Evolutionary conservation across 1,140 invertebrate species (phyloP).

Genomic region (Holotrichia oblita): DNA sequence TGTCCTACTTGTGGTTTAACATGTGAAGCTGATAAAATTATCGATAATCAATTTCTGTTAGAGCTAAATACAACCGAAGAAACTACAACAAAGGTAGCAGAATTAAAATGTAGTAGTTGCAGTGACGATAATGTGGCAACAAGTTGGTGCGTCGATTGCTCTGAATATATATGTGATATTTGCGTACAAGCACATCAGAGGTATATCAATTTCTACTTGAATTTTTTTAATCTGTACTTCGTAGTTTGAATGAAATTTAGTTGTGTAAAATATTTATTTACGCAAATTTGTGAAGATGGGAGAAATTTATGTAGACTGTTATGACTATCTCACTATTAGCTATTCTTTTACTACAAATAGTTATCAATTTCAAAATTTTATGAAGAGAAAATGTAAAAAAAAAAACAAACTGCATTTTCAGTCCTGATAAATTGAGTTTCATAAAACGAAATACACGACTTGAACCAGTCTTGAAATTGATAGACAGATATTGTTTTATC

Average conservation of each 20-base stretch:
- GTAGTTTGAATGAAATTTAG: too few species aligned
- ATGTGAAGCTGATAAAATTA: slow-evolving; percentile 65
- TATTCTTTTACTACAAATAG: too few species aligned
- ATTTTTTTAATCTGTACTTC: too few species aligned
- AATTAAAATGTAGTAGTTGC: slow-evolving; percentile 85
- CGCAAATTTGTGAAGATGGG: neutral
- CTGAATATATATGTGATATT: slow-evolving; percentile 89
- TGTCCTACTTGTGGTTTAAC: slow-evolving; percentile 55
- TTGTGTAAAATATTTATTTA: too few species aligned
- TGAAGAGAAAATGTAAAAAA: too few species aligned
- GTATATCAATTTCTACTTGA: slow-evolving; percentile 55
- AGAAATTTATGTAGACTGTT: neutral
- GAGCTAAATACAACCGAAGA: slow-evolving; percentile 65
- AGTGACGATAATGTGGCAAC: slow-evolving; percentile 82
- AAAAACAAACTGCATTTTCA: too few species aligned
- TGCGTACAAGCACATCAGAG: slow-evolving; percentile 82
- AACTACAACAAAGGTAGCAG: slow-evolving; percentile 62
- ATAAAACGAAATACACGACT: too few species aligned
- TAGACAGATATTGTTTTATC: too few species aligned
- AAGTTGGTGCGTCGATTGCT: slow-evolving; percentile 88
- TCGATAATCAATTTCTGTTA: slow-evolving; percentile 80
- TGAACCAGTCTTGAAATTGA: too few species aligned
- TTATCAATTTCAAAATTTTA: too few species aligned
- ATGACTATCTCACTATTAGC: too few species aligned
- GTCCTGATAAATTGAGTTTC: too few species aligned